Evolutionary conservation across 2,888 invertebrate genomes (phyloP).

Genomic region (Drosophila cracens): DNA sequence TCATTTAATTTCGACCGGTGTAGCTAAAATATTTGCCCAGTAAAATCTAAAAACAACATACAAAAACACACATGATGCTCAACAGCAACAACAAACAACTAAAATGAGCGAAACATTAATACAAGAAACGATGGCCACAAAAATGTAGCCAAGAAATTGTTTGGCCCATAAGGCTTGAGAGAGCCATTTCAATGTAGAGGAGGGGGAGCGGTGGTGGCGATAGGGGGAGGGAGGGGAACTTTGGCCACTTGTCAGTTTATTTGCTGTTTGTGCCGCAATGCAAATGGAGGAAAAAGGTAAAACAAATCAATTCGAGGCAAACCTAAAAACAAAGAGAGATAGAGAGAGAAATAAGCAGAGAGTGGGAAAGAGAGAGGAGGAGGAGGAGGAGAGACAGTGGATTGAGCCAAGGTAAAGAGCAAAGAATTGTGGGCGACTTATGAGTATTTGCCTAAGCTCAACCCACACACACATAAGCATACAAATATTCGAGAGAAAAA

Average conservation of each 20-base stretch:
- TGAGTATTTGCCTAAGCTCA: conserved; percentile 52
- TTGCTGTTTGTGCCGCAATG: conserved; percentile 13
- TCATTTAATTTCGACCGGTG: conserved; percentile 48
- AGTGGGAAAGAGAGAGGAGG: background rate
- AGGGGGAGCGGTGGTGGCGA: background rate
- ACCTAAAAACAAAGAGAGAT: conserved; percentile 7
- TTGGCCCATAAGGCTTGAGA: conserved; percentile 17
- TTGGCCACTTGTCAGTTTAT: conserved; percentile 41
- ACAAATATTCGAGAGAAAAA: background rate
- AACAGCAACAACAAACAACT: conserved; percentile 27
- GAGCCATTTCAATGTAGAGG: background rate
- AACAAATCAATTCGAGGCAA: conserved; percentile 64
- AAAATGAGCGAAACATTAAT: conserved; percentile 58
- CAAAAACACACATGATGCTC: conserved; percentile 44
- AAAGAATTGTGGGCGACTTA: conserved; percentile 60
- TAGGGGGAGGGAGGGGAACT: conserved; percentile 2
- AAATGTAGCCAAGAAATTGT: conserved; percentile 57
- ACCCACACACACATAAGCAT: conserved; percentile 31
- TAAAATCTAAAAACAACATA: conserved; percentile 59
- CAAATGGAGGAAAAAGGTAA: conserved; percentile 42
- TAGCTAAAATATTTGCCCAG: conserved; percentile 39
- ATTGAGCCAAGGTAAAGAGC: conserved; percentile 19
- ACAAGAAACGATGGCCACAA: conserved; percentile 56
- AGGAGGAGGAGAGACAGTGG: background rate
- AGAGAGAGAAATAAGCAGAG: background rate